Evolutionary conservation across 1,140 invertebrate genomes (phyloP), one percentile per base, ranked within the genome.

Genomic region (Drosophila asahinai): DNA sequence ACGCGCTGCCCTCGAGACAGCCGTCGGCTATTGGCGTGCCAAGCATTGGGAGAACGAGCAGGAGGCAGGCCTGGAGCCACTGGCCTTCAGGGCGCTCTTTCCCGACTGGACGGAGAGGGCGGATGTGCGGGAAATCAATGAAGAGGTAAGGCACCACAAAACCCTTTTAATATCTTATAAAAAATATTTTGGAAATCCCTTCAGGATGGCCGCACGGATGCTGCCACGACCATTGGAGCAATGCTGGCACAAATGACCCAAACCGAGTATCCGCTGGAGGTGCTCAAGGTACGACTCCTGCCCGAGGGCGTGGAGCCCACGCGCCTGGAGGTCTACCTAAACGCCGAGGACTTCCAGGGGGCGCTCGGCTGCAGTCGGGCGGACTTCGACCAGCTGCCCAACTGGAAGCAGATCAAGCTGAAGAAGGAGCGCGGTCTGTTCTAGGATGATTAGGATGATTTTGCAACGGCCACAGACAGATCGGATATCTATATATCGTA

Each of bases 281-380:
- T 97, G 92, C 94, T 99, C 14, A 95, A 97, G 86, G 95, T 96
- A 51, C 94, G 96, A 64, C 97, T 97, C n/a, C 93, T 98, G 66
- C 98, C 98, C 22, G 97, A 98, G 86, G 97, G 97, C 64, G 97
- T 98, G 0, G 97, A 99, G 94, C 97, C 97, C 2, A 96, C 97
- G 9, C 95, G 95, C 63, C 94, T 99, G 43, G 98, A 99, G 94
- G 93, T 96, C 1, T 98, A 99, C 93, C 94, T 99, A 19, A 95
- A 95, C 42, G 94, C 95, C 38, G 94, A 95, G 42, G 97, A 98
- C 83, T 99, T 99, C 93, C 92, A 97, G 95, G 95, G 96, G 92
- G 94, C 97, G 36, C 94, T 98, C 66, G 95, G 96, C 55, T 96
- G 98, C 95, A 95, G 94, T 64, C 96, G 96, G 93, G 95, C 96